Evolutionary conservation across 2,113 vertebrate species (phyloP), one percentile per base, ranked within the genome.

Genomic region (Balaeniceps rex): DNA sequence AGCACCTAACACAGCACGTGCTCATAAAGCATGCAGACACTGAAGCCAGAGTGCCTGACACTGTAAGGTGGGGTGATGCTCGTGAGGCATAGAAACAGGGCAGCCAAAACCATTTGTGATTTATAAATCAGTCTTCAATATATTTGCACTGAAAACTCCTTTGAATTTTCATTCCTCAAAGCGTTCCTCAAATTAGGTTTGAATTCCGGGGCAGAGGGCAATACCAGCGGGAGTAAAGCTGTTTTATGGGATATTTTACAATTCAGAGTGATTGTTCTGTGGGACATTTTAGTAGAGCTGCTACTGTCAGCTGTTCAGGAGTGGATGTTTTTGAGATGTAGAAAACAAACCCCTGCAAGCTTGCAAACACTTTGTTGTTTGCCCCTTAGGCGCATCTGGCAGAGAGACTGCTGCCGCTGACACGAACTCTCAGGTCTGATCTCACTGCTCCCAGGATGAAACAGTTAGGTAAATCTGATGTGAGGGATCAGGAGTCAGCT

Each of bases 401-500:
- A 92, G 89, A 87, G 93, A 95, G 74, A 90, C 28, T 89, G 95
- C 74, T 78, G 84, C 74, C 9, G 34, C 93, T 95, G 96, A 97
- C 94, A 80, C 0, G 16, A 92, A 46, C 55, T 47, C 89, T 82
- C 83, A 93, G 94, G 92, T 96, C 96, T 95, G 81, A 77, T 96
- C 89, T 93, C 26, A 1, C 16, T 71, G 92, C 83, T 97, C 93
- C 91, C 46, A 38, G 93, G 94, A 97, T 97, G 95, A 97, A 98
- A 97, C 89, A 71, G 40, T 76, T 87, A 96, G 93, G 95, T 69
- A 89, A 97, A 95, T 92, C 95, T 68, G 54, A 97, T 96, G 81
- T 55, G 87, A 83, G 86, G 86, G 87, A 96, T 80, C 78, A 89
- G 66, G 82, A 63, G 7, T 85, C 84, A 94, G 94, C 80, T 93